Base-by-base conservation (phyloP, 2,797 vertebrate species). In the Potorous gilbertii region DNA sequence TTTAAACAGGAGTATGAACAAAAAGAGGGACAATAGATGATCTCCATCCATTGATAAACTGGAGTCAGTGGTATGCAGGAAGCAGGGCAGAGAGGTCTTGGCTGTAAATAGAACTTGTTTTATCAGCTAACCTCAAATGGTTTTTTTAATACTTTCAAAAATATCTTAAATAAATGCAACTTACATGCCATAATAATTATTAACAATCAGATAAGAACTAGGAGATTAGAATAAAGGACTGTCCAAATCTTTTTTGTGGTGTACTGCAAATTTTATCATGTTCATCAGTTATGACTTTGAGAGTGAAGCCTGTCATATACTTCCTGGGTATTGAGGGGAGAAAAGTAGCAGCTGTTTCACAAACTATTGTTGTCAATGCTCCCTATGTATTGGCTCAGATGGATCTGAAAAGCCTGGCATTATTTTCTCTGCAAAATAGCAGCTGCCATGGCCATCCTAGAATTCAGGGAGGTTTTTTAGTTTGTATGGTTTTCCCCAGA, bases 151-250 rank as follows among this genome's bases (percentile, higher is more conserved):
- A 52, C 52, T 52, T 52, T 52, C 52, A 27, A 81, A 81, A 81
- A 81, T 1, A 91, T 93, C 94, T 93, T 92, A 94, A 95, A 94
- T 95, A 94, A 95, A 74, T 90, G 96, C 92, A 94, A 52, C 92
- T 55, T 27, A 28, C 4, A 62, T 94, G 66, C 87, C 52, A 24
- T 28, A 66, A 56, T 89, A 31, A n/a, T 5, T 14, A 50, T 66
- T 62, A 62, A 90, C 21, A 31, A 29, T 24, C 90, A 93, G 66
- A 91, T 13, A 62, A 54, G 4, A 50, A 46, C 10, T 18, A 57
- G 13, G 54, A 0, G 55, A 55, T 29, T 87, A 57, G 92, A 91
- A 87, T 40, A 59, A 13, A 89, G 50, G 34, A 0, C 34, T 0
- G 29, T 92, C 56, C 18, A 34, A 31, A 90, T 28, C 50, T 55